Evolutionary conservation across 2,113 vertebrate genomes (phyloP).

Genomic region (Trogon surrucura): DNA sequence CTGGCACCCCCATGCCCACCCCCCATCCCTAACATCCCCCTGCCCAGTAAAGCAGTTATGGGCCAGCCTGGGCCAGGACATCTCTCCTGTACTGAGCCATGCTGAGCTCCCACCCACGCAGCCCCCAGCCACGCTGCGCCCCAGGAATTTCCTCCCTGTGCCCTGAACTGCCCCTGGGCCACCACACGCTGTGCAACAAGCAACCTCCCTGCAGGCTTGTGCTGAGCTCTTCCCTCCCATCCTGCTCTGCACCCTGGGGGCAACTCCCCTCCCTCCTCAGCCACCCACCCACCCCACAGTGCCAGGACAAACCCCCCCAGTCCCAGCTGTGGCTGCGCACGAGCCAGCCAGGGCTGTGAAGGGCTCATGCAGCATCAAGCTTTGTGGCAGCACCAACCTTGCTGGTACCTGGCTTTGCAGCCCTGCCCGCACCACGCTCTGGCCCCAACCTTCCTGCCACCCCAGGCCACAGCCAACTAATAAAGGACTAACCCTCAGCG

Average conservation of each 20-base stretch:
- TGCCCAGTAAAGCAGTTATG: not conserved
- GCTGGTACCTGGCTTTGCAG: not conserved
- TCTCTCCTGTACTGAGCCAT: not conserved
- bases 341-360: not conserved
- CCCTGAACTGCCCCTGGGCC: fast-evolving
- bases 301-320: not conserved
- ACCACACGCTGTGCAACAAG: fast-evolving
- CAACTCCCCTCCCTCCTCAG: not conserved
- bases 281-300: not conserved
- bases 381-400: not conserved
- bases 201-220: fast-evolving
- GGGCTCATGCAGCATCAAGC: fast-evolving
- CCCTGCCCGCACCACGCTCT: not conserved
- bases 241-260: not conserved
- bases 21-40: no score
- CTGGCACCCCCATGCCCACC: not conserved
- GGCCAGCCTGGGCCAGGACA: fast-evolving
- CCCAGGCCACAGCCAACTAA: not conserved
- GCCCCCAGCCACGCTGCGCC: fast-evolving
- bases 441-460: not conserved
- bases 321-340: no score
- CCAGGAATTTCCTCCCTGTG: not conserved
- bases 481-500: not conserved
- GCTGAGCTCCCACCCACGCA: not conserved
- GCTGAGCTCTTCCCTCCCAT: not conserved